A percentile compares a stretch with the other conserved stretches of the same genome.
These are phyloP conservation scores for Orthosia incerta DNA, from an alignment of 2,888 invertebrate species.

Conservation along the genomic window DNA sequence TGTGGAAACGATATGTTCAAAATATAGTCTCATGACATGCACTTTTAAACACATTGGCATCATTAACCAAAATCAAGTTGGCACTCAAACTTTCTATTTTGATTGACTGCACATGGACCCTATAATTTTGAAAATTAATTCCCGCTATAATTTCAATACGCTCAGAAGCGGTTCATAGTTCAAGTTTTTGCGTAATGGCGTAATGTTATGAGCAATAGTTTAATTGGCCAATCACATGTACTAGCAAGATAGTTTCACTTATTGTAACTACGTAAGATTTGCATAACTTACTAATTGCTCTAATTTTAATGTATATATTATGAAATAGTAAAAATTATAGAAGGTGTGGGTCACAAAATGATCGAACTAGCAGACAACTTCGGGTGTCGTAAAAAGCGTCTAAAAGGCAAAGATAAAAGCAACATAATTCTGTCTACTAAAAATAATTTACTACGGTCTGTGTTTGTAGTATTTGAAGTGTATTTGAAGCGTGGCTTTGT, in stretches of 20 bases:
- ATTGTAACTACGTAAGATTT: conserved; percentile 62
- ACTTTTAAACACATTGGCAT: conserved; percentile 21
- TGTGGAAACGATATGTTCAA: not conserved
- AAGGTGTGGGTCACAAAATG: not conserved
- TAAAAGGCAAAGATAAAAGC: not conserved
- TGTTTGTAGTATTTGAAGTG: too few relatives aligned
- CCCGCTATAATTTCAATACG: conserved; percentile 73
- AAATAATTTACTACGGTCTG: too few relatives aligned
- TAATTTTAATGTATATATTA: conserved; percentile 52
- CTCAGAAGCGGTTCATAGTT: conserved; percentile 80
- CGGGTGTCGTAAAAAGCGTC: not conserved
- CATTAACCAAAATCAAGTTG: conserved; percentile 55
- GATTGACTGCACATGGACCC: conserved; percentile 73
- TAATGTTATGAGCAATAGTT: conserved; percentile 74
- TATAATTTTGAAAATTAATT: conserved; percentile 79
- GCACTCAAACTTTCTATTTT: conserved; percentile 75
- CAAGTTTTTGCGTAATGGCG: conserved; percentile 74
- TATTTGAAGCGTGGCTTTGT: too few relatives aligned
- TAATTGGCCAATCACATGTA: conserved; percentile 74
- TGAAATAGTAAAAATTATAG: conserved; percentile 37
- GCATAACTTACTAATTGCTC: conserved; percentile 63
- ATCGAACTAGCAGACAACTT: too few relatives aligned
- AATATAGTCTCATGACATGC: not conserved
- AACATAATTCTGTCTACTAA: too few relatives aligned
- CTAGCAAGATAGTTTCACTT: conserved; percentile 67